phyloP scores from a whole-genome alignment of 2,113 vertebrate genomes.

The Mixornis gularis region DNA sequence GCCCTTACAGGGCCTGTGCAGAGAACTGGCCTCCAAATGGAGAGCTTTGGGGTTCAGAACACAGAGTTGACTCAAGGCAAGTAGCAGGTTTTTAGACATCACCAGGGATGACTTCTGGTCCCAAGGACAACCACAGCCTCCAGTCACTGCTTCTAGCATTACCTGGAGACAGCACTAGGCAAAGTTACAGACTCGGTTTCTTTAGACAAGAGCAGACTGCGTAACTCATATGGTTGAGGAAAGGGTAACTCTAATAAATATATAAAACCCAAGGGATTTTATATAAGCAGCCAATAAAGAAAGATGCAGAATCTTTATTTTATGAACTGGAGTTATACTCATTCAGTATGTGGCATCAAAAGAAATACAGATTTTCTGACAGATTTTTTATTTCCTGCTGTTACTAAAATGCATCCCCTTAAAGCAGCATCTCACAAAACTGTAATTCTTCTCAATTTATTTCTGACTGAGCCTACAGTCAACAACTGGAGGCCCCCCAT shows the following conservation, averaged over 20 bases:
- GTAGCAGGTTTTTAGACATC: not conserved
- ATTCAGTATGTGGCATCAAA: slow-evolving; percentile 8
- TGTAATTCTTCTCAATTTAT: slow-evolving; percentile 41
- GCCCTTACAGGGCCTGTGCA: not conserved
- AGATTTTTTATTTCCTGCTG: slow-evolving; percentile 34
- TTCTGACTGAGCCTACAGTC: not conserved
- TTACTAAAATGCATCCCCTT: slow-evolving; percentile 6
- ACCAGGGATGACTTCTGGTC: not conserved
- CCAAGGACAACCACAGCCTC: not conserved
- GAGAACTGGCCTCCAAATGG: not conserved
- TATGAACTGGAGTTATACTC: not conserved
- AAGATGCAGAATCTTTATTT: not conserved
- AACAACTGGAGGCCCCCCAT: not conserved
- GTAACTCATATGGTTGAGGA: not conserved
- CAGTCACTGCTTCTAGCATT: not conserved
- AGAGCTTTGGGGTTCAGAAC: not conserved
- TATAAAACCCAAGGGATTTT: not conserved
- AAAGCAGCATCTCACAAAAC: not conserved
- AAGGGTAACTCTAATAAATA: not conserved
- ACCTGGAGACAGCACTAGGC: not conserved
- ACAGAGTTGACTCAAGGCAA: not conserved
- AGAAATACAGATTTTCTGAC: slow-evolving; percentile 31
- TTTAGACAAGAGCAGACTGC: not conserved
- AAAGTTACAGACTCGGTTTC: not conserved
- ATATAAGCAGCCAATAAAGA: slow-evolving; percentile 4